Evolutionary conservation across 2,797 vertebrate genomes (phyloP).

Genomic region (Oceanodroma leucorhoa): DNA sequence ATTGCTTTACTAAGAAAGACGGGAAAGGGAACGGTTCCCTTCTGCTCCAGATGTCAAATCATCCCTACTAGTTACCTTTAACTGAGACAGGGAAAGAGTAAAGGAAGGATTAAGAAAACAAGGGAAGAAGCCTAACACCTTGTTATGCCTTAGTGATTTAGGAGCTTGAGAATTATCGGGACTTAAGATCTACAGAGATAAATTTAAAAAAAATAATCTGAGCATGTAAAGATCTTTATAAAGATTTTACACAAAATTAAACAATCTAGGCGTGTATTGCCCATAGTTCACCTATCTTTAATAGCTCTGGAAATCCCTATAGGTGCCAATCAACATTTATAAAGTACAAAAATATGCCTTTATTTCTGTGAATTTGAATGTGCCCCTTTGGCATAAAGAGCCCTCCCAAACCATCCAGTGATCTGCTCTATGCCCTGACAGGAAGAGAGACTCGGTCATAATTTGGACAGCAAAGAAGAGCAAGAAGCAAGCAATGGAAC

Average conservation of each 20-base stretch:
- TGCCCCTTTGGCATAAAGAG: neutral
- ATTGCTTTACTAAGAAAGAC: neutral
- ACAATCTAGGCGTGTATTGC: neutral
- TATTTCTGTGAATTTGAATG: neutral
- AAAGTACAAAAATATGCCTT: slow-evolving; percentile 39
- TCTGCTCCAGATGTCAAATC: neutral
- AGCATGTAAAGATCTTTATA: neutral
- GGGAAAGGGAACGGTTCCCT: neutral
- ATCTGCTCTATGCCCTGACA: neutral
- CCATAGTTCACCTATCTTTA: neutral
- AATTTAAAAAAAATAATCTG: neutral
- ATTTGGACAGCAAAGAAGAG: neutral
- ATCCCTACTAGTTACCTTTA: neutral
- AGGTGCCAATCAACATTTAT: neutral
- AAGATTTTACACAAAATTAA: neutral
- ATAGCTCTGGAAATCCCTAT: neutral
- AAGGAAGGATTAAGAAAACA: neutral
- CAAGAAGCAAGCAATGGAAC: slow-evolving; percentile 34
- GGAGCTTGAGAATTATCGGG: neutral
- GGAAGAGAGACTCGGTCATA: neutral
- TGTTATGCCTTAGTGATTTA: neutral
- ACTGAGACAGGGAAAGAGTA: neutral
- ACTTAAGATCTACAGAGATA: neutral
- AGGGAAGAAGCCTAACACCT: neutral
- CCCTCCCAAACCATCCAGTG: neutral